Evolutionary conservation across 2,797 vertebrate species (phyloP), one percentile per base, ranked within the genome.

Genomic region (Oceanodroma leucorhoa): DNA sequence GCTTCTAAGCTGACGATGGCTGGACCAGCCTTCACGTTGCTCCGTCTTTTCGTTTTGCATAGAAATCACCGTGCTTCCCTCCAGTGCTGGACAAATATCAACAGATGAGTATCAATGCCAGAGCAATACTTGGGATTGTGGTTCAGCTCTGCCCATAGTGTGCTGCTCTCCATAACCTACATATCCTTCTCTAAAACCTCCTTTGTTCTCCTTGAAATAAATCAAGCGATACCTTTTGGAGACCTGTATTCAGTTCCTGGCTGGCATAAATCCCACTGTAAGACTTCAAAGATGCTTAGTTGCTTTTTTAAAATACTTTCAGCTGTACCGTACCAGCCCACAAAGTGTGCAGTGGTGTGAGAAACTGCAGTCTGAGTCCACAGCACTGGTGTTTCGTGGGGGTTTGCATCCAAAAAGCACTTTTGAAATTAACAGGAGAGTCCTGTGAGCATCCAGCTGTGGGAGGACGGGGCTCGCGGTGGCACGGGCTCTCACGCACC

Each of bases 401-500:
- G 22, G 3, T 18, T 45, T 72, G 34, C 62, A 32, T 58, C 48
- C 34, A 54, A 51, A 48, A 78, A 72, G 1, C 15, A 0, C 19
- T 23, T 88, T 84, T 51, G 27, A 50, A 62, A 71, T 48, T 10
- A 10, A 11, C 6, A 50, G n/a, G 15, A 72, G 30, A 58, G n/a
- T 46, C 58, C 29, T 46, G 30, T 54, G 73, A 76, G 43, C 22
- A 70, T 70, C 38, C 53, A 48, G 9, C 51, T 70, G 55, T 6
- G 19, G 20, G n/a, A 86, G 50, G 61, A 71, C 1, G 2, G 40
- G 21, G 12, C 24, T 85, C 2, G 0, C 8, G n/a, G n/a, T 82
- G 36, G 11, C 0, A 0, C 46, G 36, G 30, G 27, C 21, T 71
- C 36, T 70, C n/a, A 2, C 34, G 55, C 26, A 16, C 27, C 66